Evolutionary conservation across 2,888 invertebrate species (phyloP).

Genomic region (Galerucella pusilla): DNA sequence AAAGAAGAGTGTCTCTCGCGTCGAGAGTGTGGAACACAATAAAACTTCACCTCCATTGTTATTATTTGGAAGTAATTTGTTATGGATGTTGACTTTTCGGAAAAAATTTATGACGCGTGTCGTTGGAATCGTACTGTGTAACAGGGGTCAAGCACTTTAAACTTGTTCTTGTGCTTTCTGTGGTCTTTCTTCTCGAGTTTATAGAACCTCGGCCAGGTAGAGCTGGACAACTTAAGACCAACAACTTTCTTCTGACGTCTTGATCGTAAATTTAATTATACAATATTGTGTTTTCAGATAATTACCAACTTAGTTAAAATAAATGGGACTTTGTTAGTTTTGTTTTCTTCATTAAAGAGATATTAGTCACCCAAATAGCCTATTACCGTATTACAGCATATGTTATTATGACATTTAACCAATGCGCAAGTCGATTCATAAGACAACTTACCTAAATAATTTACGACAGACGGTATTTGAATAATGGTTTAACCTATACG

Average conservation of each 20-base stretch:
- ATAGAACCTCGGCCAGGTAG: constrained; percentile 16
- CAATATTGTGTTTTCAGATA: not conserved
- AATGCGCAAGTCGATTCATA: too few relatives aligned
- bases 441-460: too few relatives aligned
- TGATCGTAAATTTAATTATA: constrained; percentile 5
- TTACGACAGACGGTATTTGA: too few relatives aligned
- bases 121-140: constrained; percentile 49
- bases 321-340: not conserved
- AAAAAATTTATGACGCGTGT: constrained; percentile 57
- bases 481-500: too few relatives aligned
- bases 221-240: constrained; percentile 17
- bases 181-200: constrained; percentile 8
- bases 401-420: too few relatives aligned
- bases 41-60: constrained; percentile 29
- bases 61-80: constrained; percentile 52
- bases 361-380: too few relatives aligned
- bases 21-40: constrained; percentile 17
- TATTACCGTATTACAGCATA: too few relatives aligned
- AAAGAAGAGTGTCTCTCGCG: not conserved
- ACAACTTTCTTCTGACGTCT: constrained; percentile 14
- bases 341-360: not conserved
- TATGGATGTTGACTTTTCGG: constrained; percentile 52
- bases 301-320: not conserved
- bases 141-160: constrained; percentile 58
- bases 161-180: constrained; percentile 51